phyloP scores from a whole-genome alignment of 2,797 vertebrate genomes.

The Simalia tracyae region DNA sequence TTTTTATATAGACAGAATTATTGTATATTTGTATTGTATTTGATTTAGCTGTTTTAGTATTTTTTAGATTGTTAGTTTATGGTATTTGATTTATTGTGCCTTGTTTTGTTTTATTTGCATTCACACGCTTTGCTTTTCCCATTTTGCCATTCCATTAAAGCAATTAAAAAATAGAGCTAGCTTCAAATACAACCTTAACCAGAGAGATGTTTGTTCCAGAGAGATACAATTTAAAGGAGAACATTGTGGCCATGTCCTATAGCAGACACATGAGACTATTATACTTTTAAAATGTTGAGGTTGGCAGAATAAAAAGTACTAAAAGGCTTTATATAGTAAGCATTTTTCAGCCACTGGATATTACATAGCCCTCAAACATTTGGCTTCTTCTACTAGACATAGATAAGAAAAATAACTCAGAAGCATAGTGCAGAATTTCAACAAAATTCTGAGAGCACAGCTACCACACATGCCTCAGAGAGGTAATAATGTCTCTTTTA shows the following conservation, averaged over 20 bases:
- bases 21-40: neutral
- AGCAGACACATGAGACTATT: neutral
- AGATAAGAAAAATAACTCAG: neutral
- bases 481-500: neutral
- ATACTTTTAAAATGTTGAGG: slow-evolving; percentile 1
- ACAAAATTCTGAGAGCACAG: neutral
- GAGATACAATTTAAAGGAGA: slow-evolving; percentile 1
- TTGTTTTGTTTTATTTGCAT: neutral
- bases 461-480: neutral
- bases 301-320: neutral
- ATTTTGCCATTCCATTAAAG: neutral
- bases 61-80: neutral
- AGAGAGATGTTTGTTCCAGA: neutral
- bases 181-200: neutral
- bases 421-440: neutral
- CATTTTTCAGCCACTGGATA: neutral
- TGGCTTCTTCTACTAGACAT: neutral
- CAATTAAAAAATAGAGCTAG: neutral
- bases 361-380: neutral
- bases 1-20: neutral
- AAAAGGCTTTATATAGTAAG: neutral
- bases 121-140: neutral
- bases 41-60: neutral
- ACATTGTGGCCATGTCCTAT: neutral
- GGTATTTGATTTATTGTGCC: neutral